These are phyloP conservation scores for Macrobrachium rosenbergii DNA, from an alignment of 1,140 invertebrate genomes.

Conservation along the genomic window DNA sequence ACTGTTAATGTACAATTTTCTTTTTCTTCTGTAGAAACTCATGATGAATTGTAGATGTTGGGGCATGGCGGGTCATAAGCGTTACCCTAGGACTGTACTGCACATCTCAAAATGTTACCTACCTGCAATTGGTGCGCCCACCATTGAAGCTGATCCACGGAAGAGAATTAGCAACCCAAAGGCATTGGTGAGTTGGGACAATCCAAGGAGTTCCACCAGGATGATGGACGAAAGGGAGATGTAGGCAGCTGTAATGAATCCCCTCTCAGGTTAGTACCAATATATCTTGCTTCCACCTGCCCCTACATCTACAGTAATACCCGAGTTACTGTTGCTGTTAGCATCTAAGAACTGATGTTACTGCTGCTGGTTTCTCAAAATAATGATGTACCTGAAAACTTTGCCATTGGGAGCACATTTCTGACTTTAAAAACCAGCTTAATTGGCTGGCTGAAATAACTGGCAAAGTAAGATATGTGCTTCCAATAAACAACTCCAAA, in stretches of 20 bases:
- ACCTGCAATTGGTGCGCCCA: constrained; percentile 79
- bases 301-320: constrained; percentile 12
- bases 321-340: constrained; percentile 13
- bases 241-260: constrained; percentile 81
- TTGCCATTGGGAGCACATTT: not conserved
- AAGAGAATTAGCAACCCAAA: constrained; percentile 96
- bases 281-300: not conserved
- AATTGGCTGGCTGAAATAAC: too few species aligned
- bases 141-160: constrained; percentile 90
- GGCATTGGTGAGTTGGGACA: constrained; percentile 96
- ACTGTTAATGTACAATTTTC: too few species aligned
- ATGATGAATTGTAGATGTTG: too few species aligned
- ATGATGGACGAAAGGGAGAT: constrained; percentile 98
- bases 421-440: not conserved
- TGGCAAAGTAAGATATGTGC: too few species aligned
- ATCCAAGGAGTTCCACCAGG: constrained; percentile 92
- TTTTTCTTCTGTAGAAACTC: too few species aligned
- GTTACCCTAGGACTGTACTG: not conserved
- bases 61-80: too few species aligned
- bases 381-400: constrained; percentile 6
- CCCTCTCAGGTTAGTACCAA: constrained; percentile 49
- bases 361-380: not conserved
- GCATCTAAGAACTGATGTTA: constrained; percentile 15
- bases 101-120: constrained; percentile 57
- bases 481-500: too few species aligned